Evolutionary conservation across 2,113 vertebrate species (phyloP).

Genomic region (Siphamia tubifer): DNA sequence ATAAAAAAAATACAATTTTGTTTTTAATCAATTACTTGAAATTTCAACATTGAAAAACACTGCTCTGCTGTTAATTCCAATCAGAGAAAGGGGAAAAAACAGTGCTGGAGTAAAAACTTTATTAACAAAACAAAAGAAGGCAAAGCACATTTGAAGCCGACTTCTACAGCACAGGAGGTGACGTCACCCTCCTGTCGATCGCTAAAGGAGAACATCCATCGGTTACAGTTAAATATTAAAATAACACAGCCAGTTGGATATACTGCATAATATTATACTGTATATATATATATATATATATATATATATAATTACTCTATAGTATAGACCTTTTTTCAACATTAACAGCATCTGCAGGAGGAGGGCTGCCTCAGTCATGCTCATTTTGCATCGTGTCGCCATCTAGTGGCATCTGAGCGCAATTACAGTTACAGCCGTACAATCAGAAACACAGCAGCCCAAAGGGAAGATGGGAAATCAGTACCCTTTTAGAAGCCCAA

Average conservation of each 20-base stretch:
- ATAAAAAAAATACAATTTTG: no score
- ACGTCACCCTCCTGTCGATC: constrained; percentile 36
- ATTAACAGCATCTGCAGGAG: constrained; percentile 56
- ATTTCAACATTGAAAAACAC: no score
- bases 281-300: constrained; percentile 45
- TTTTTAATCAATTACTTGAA: no score
- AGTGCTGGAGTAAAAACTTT: constrained; percentile 74
- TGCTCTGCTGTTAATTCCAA: neutral
- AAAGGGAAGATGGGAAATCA: neutral
- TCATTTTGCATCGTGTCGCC: constrained; percentile 55
- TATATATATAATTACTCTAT: constrained; percentile 60
- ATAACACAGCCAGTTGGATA: constrained; percentile 73
- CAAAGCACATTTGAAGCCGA: constrained; percentile 74
- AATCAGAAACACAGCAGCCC: constrained; percentile 42
- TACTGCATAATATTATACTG: constrained; percentile 61
- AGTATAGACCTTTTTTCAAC: constrained; percentile 65
- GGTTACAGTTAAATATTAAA: constrained; percentile 69
- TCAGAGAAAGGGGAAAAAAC: neutral
- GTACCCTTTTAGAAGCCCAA: neutral
- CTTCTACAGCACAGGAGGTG: constrained; percentile 45
- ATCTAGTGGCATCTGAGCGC: constrained; percentile 60
- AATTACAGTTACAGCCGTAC: constrained; percentile 58
- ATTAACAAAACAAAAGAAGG: constrained; percentile 77
- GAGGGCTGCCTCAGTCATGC: constrained; percentile 59
- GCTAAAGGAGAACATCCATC: constrained; percentile 53